Percentiles rank a stretch among this genome's conserved stretches.
phyloP scores from a whole-genome alignment of 1,140 invertebrate genomes.

The Drosophila orena region DNA sequence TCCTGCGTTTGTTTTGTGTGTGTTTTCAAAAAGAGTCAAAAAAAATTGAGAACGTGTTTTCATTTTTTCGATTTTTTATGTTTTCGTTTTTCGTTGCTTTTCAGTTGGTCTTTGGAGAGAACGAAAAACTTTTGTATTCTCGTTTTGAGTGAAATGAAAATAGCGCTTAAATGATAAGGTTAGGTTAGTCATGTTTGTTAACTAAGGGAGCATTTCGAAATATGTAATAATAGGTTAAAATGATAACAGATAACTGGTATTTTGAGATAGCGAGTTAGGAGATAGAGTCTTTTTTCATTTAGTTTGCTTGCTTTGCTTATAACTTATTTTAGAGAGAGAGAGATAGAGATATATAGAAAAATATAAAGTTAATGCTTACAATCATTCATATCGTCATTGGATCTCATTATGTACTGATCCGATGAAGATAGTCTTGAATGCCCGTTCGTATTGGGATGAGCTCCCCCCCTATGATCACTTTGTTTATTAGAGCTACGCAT shows the following conservation, averaged over 20 bases:
- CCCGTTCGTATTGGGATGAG: conserved; percentile 85
- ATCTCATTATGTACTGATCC: conserved; percentile 85
- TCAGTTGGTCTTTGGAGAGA: conserved; percentile 60
- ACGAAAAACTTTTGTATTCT: conserved; percentile 67
- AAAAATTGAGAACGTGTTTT: conserved; percentile 50
- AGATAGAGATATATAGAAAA: conserved; percentile 70
- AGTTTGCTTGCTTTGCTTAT: conserved; percentile 54
- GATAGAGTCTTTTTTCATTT: conserved; percentile 66
- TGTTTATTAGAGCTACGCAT: conserved; percentile 85
- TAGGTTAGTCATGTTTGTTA: conserved; percentile 67
- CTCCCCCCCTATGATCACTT: conserved; percentile 85
- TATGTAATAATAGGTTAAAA: conserved; percentile 52
- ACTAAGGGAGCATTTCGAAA: conserved; percentile 54
- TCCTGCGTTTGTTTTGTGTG: conserved; percentile 66
- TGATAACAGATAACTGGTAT: conserved; percentile 67
- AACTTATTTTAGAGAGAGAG: conserved; percentile 70
- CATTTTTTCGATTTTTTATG: not conserved
- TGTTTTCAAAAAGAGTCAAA: conserved; percentile 41
- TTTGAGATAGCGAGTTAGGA: conserved; percentile 79
- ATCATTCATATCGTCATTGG: conserved; percentile 85
- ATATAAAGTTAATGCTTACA: conserved; percentile 85
- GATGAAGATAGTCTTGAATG: conserved; percentile 85
- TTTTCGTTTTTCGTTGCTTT: conserved; percentile 29
- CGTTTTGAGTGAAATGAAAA: conserved; percentile 55
- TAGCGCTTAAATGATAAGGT: conserved; percentile 59